Conservation (phyloP, 2,888 invertebrate species). For the Oligia fasciuncula region DNA sequence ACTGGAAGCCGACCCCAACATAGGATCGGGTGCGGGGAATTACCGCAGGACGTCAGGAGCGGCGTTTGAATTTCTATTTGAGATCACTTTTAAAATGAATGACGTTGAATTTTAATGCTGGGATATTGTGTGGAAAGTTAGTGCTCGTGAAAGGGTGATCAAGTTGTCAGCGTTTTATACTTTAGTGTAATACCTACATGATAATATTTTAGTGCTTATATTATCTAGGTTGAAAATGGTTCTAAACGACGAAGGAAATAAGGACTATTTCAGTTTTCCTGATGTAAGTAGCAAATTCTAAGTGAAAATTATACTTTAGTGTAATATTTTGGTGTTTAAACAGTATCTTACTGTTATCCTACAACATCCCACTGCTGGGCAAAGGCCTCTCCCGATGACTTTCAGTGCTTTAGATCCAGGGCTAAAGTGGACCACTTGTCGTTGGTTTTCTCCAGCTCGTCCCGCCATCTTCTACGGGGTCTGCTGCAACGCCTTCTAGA, state of each 20-base stretch:
- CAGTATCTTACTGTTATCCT: neutral
- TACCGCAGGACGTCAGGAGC: slow-evolving; percentile 6
- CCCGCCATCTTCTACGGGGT: no score
- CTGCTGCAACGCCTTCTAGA: no score
- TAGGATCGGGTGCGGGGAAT: slow-evolving; percentile 12
- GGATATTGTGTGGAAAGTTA: slow-evolving; percentile 48
- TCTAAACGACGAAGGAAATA: no score
- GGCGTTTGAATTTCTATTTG: slow-evolving; percentile 34
- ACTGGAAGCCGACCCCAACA: neutral
- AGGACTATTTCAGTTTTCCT: neutral
- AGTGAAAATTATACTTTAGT: neutral
- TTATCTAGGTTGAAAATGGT: neutral
- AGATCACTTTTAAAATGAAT: slow-evolving; percentile 42
- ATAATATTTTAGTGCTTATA: slow-evolving; percentile 1
- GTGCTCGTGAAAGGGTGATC: slow-evolving; percentile 20
- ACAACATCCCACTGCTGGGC: no score
- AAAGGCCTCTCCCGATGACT: no score
- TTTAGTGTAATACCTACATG: neutral
- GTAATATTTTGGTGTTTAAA: neutral
- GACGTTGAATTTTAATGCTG: slow-evolving; percentile 49
- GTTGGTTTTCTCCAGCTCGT: no score
- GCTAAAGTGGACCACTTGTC: no score
- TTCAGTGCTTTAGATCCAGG: no score
- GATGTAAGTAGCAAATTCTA: neutral
- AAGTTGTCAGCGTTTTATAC: slow-evolving; percentile 39